Evolutionary conservation across 1,140 invertebrate species (phyloP).

Genomic region (Parapsyche elsis): DNA sequence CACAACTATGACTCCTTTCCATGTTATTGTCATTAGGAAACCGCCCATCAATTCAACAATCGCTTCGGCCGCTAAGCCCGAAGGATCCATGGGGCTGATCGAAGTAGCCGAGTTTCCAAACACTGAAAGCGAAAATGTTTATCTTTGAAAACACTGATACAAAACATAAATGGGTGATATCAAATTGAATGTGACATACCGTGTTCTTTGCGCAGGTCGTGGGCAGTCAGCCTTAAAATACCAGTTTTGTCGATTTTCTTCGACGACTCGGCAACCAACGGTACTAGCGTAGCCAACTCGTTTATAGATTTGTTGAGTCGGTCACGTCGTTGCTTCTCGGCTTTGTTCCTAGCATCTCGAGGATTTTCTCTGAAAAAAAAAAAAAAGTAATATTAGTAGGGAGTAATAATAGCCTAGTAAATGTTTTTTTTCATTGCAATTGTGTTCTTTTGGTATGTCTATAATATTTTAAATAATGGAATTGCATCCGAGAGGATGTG

Average conservation of each 20-base stretch:
- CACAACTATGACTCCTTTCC: slow-evolving; percentile 87
- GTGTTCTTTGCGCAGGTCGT: slow-evolving; percentile 73
- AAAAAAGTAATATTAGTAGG: too few species aligned
- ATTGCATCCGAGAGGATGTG: too few species aligned
- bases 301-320: slow-evolving; percentile 89
- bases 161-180: too few species aligned
- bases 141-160: background rate
- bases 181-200: slow-evolving; percentile 57
- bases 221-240: slow-evolving; percentile 83
- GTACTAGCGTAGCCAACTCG: slow-evolving; percentile 83
- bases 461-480: too few species aligned
- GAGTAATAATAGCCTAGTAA: too few species aligned
- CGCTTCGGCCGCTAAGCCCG: slow-evolving; percentile 59
- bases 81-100: slow-evolving; percentile 56
- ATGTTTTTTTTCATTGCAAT: too few species aligned
- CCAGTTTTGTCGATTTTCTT: slow-evolving; percentile 91
- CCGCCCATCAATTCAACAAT: slow-evolving; percentile 70
- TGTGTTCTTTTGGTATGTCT: too few species aligned
- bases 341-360: slow-evolving; percentile 81
- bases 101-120: slow-evolving; percentile 64
- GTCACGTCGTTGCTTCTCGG: slow-evolving; percentile 90
- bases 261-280: slow-evolving; percentile 81
- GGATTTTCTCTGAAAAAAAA: slow-evolving; percentile 71
- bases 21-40: slow-evolving; percentile 83
- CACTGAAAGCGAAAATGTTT: slow-evolving; percentile 59